Evolutionary conservation across 2,797 vertebrate species (phyloP), one percentile per base, ranked within the genome.

Genomic region (Muraenolepis orangiensis): DNA sequence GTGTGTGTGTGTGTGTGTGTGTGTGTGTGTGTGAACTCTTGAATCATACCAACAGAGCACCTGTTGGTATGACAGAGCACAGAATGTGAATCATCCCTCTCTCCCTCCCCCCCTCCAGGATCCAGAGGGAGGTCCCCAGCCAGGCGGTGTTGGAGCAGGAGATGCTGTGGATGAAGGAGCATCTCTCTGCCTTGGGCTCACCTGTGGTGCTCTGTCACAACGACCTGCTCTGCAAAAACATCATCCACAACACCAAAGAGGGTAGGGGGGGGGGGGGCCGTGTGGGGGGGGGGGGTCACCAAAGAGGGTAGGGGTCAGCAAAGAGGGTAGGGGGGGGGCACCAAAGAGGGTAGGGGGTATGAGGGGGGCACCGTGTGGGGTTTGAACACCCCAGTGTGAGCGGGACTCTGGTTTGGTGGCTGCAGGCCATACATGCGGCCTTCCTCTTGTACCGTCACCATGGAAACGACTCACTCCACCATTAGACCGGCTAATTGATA

Each of bases 171-270:
- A 95, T 99, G 95, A 92, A 98, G 90, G 95, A 95, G 66, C 93
- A 96, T 36, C 94, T 99, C n/a, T 94, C 96, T 3, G 95, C 88
- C 66, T 89, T 99, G 80, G 95, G 94, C 0, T 99, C 96, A 4
- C 98, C 97, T 0, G 88, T 98, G n/a, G 98, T 99, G 68, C 95
- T 99, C 66, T 99, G 96, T 82, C 98, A 99, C 92, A 99, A 99
- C 0, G 98, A 99, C 86, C 93, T 99, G 67, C 96, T 99, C 81
- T 98, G 97, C 93, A 99, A 99, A 90, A 99, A 99, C 90, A 98
- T 99, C 88, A 98, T 99, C 91, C 95, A 98, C 74, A 94, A 98
- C 66, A 72, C 85, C 51, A 88, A 93, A 74, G 95, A 93, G 91
- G 97, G 98, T 98, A 42, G 0, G 86, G 34, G 29, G 40, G 40